Conservation (phyloP, 1,140 invertebrate genomes). For the Rhizoglyphus robini region DNA sequence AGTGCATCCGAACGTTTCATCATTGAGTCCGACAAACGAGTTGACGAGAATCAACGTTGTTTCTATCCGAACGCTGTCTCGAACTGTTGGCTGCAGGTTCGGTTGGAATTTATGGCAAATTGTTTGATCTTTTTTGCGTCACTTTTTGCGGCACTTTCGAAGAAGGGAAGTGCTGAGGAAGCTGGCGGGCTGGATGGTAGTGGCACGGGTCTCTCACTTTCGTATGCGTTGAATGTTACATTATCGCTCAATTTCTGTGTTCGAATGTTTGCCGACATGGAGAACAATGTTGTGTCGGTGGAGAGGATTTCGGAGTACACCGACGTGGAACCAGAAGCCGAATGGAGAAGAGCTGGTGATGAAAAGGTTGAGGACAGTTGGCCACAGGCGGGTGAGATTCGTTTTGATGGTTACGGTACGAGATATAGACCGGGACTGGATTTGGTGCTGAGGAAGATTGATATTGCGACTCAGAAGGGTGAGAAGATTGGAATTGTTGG, state of each 20-base stretch:
- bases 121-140: no score
- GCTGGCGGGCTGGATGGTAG: conserved; percentile 26
- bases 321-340: conserved; percentile 29
- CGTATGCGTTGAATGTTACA: conserved; percentile 33
- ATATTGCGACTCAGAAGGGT: conserved; percentile 51
- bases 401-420: conserved; percentile 30
- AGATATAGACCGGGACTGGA: no score
- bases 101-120: no score
- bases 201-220: background rate
- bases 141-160: conserved; percentile 64
- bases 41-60: no score
- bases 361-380: conserved; percentile 24
- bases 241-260: conserved; percentile 45
- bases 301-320: no score
- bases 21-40: conserved; percentile 33
- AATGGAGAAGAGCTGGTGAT: conserved; percentile 31
- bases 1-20: conserved; percentile 29
- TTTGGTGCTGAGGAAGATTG: no score
- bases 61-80: conserved; percentile 36
- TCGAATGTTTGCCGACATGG: conserved; percentile 45
- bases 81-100: conserved; percentile 36
- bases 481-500: no score
- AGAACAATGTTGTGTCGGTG: conserved; percentile 50
- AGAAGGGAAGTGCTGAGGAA: no score
- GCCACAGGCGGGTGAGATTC: conserved; percentile 30